A percentile compares a stretch with the other conserved stretches of the same genome.
Conservation (phyloP, 1,140 invertebrate species). For the Sitophilus oryzae region DNA sequence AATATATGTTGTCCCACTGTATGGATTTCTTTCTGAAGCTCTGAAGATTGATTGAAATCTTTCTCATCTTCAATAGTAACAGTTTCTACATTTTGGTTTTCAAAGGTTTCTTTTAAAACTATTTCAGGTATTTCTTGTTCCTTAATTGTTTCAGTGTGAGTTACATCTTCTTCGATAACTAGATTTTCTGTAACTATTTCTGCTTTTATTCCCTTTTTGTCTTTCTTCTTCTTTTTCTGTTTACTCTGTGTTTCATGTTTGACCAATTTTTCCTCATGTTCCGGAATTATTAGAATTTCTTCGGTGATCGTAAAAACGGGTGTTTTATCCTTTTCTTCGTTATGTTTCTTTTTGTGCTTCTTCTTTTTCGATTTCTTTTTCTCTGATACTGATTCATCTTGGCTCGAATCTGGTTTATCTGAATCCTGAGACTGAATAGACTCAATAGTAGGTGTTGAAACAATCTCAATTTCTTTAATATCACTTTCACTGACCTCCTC, state of each 20-base stretch:
- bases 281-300: conserved; percentile 20
- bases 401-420: conserved; percentile 7
- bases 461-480: not conserved
- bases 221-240: conserved; percentile 5
- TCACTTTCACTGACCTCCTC: not conserved
- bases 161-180: conserved; percentile 1
- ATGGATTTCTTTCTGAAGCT: no score
- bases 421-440: not conserved
- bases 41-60: no score
- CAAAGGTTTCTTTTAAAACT: no score
- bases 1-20: no score
- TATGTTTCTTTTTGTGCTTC: conserved; percentile 23
- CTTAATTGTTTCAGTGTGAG: not conserved
- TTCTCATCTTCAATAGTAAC: no score
- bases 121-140: not conserved
- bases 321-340: conserved; percentile 20
- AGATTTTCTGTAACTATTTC: not conserved
- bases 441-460: not conserved
- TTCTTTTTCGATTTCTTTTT: conserved; percentile 29
- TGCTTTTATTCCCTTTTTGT: conserved; percentile 13
- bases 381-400: conserved; percentile 13
- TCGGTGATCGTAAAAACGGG: conserved; percentile 25
- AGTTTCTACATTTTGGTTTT: no score
- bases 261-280: conserved; percentile 9
- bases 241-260: not conserved